These are phyloP conservation scores for Platypus cylindrus DNA, from an alignment of 2,888 invertebrate genomes.

Conservation along the genomic window DNA sequence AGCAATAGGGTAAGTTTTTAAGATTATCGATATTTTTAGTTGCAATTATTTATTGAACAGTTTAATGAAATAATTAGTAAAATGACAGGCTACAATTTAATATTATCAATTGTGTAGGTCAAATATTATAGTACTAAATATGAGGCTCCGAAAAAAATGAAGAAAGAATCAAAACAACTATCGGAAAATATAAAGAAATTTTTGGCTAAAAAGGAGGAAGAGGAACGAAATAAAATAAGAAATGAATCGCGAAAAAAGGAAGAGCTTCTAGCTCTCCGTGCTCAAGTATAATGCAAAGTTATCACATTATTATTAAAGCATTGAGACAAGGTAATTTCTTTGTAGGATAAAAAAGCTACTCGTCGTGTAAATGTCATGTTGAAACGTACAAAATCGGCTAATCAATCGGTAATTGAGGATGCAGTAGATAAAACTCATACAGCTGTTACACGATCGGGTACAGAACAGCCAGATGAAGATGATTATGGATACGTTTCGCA, in stretches of 20 bases:
- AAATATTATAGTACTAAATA: conserved; percentile 67
- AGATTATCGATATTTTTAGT: background rate
- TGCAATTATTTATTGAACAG: background rate
- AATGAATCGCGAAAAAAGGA: conserved; percentile 54
- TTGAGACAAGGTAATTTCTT: conserved; percentile 8
- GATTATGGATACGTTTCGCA: conserved; percentile 84
- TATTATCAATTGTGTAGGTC: conserved; percentile 20
- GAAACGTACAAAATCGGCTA: conserved; percentile 80
- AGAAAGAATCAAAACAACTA: conserved; percentile 50
- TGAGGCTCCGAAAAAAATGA: conserved; percentile 69
- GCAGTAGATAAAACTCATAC: conserved; percentile 66
- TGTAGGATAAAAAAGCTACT: conserved; percentile 34
- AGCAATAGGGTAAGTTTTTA: conserved; percentile 27
- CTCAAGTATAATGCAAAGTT: conserved; percentile 29
- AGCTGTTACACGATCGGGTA: conserved; percentile 59
- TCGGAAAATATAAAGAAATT: conserved; percentile 75
- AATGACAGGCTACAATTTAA: background rate
- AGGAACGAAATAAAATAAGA: conserved; percentile 52
- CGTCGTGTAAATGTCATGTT: conserved; percentile 40
- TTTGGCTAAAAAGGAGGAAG: conserved; percentile 67
- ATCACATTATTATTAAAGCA: conserved; percentile 3
- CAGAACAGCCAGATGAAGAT: conserved; percentile 76
- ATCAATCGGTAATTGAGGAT: conserved; percentile 74
- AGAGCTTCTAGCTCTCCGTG: conserved; percentile 47
- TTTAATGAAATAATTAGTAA: conserved; percentile 1